These are phyloP conservation scores for Varanus salvator DNA, from an alignment of 2,113 vertebrate species.

Conservation along the genomic window DNA sequence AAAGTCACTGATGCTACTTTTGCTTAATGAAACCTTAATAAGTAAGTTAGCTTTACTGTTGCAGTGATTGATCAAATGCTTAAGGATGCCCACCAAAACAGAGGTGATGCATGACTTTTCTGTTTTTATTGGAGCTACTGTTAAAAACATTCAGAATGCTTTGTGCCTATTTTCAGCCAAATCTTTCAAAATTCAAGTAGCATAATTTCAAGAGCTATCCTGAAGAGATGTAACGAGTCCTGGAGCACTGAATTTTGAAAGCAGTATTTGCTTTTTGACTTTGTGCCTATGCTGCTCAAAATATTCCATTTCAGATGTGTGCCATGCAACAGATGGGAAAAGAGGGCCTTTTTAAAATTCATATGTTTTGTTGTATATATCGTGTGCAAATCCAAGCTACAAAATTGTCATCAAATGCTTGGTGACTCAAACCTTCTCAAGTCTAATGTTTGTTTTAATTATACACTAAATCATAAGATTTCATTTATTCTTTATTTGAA, in stretches of 20 bases:
- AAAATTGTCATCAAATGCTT: slow-evolving; percentile 17
- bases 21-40: background rate
- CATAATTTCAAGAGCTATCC: background rate
- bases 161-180: background rate
- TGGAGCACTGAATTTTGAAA: background rate
- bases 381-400: background rate
- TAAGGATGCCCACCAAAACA: background rate
- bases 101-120: background rate
- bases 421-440: slow-evolving; percentile 15
- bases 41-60: background rate
- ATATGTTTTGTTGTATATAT: slow-evolving; percentile 25
- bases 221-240: background rate
- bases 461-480: background rate
- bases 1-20: background rate
- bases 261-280: slow-evolving; percentile 21
- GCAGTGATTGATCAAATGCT: background rate
- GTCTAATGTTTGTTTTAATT: background rate
- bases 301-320: background rate
- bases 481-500: slow-evolving; percentile 29
- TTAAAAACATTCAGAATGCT: background rate
- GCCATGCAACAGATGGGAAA: slow-evolving; percentile 11
- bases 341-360: slow-evolving; percentile 36
- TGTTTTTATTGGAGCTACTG: background rate
- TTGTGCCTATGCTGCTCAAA: slow-evolving; percentile 9
- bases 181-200: background rate